These are phyloP conservation scores for Zygogramma bicolorata DNA, from an alignment of 2,888 invertebrate species.

Conservation along the genomic window DNA sequence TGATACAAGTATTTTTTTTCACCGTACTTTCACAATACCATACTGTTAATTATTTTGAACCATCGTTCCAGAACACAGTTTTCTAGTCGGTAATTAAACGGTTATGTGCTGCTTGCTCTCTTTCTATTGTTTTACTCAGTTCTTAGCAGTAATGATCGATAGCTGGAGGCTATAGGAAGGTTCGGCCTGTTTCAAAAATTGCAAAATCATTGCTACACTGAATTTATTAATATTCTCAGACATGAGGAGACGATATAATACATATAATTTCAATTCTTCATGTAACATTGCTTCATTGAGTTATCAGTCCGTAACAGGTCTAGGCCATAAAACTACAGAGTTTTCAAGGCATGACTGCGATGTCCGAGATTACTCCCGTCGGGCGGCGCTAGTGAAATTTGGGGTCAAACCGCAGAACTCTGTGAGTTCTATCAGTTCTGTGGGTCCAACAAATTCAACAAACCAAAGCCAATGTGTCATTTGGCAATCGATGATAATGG, in stretches of 20 bases:
- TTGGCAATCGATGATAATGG: slow-evolving; percentile 19
- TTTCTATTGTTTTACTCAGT: slow-evolving; percentile 37
- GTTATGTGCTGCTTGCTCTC: slow-evolving; percentile 32
- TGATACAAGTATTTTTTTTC: slow-evolving; percentile 28
- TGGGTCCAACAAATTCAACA: neutral
- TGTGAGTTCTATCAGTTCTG: too few relatives aligned
- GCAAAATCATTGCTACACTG: too few relatives aligned
- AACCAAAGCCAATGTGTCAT: neutral
- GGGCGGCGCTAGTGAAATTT: too few relatives aligned
- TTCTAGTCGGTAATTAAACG: slow-evolving; percentile 44
- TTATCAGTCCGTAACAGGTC: too few relatives aligned
- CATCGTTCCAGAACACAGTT: slow-evolving; percentile 49
- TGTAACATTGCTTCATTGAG: too few relatives aligned
- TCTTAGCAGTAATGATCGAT: slow-evolving; percentile 28
- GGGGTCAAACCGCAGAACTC: too few relatives aligned
- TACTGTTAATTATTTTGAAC: slow-evolving; percentile 45
- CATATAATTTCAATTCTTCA: too few relatives aligned
- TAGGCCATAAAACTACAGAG: too few relatives aligned
- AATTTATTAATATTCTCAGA: too few relatives aligned
- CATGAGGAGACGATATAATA: too few relatives aligned
- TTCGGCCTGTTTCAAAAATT: neutral
- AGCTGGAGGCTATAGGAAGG: neutral
- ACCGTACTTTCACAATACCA: slow-evolving; percentile 44
- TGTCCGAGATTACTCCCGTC: too few relatives aligned
- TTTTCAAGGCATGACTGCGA: too few relatives aligned